Conservation (phyloP, 2,888 invertebrate species). For the Leptinotarsa tumamoca region DNA sequence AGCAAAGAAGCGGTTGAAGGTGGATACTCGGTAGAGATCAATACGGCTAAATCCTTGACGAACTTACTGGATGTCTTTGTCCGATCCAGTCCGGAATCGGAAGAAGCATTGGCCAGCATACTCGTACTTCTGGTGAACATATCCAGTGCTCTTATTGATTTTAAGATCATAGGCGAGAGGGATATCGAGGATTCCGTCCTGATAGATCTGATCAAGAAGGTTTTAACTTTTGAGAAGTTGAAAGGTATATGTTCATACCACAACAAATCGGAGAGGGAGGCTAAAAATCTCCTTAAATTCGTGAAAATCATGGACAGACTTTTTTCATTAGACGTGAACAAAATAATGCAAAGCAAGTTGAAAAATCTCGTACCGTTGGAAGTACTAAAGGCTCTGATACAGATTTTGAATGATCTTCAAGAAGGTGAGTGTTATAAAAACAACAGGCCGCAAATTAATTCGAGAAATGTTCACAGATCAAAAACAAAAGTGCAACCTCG, state of each 20-base stretch:
- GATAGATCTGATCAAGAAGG: constrained; percentile 36
- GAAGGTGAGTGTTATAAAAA: constrained; percentile 39
- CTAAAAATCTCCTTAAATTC: constrained; percentile 42
- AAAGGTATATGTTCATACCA: constrained; percentile 26
- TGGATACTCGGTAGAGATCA: constrained; percentile 43
- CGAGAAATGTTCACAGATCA: constrained; percentile 32
- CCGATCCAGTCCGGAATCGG: constrained; percentile 27
- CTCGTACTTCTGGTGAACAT: constrained; percentile 47
- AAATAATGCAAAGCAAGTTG: constrained; percentile 40
- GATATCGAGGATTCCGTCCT: constrained; percentile 36
- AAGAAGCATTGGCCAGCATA: constrained; percentile 41
- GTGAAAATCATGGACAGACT: constrained; percentile 43
- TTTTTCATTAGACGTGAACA: constrained; percentile 43
- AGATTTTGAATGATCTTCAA: constrained; percentile 45
- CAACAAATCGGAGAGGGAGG: constrained; percentile 43
- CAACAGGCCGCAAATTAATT: not conserved
- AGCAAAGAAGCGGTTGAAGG: constrained; percentile 17
- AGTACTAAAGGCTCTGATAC: constrained; percentile 47
- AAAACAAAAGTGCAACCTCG: constrained; percentile 33
- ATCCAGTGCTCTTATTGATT: constrained; percentile 42
- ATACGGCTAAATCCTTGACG: constrained; percentile 32
- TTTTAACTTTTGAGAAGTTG: constrained; percentile 25
- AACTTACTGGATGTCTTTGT: constrained; percentile 41
- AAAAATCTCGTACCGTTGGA: constrained; percentile 48
- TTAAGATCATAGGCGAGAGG: constrained; percentile 39